phyloP scores from a whole-genome alignment of 92 coral and sea anemone genomes.

The Hydrozoanthus gracilis region DNA sequence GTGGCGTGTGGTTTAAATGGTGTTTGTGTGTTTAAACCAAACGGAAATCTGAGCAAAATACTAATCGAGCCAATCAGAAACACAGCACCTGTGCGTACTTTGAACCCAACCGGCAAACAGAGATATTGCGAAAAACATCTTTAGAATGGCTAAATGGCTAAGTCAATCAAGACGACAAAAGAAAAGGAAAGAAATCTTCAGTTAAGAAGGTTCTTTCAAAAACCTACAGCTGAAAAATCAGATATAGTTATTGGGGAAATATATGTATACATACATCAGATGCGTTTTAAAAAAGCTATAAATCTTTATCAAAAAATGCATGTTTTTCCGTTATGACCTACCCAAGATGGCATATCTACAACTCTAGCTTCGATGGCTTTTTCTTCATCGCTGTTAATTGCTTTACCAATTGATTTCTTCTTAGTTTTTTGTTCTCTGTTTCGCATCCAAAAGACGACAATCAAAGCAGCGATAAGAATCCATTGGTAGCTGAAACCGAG shows the following conservation, averaged over 20 bases:
- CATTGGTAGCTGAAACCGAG: constrained; percentile 77
- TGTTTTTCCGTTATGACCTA: constrained; percentile 22
- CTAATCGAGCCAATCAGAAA: background rate
- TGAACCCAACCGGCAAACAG: background rate
- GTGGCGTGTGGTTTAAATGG: too few species aligned
- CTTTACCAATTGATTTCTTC: constrained; percentile 63
- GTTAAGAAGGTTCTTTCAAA: too few species aligned
- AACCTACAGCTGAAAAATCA: background rate
- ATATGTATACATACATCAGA: background rate
- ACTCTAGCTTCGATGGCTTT: constrained; percentile 67
- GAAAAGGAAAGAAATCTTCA: too few species aligned
- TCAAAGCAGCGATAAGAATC: constrained; percentile 62
- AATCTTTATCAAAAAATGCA: background rate
- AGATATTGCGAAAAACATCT: too few species aligned
- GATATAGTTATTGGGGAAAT: background rate
- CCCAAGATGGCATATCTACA: constrained; percentile 91
- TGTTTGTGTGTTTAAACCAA: too few species aligned
- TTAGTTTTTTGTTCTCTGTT: constrained; percentile 63
- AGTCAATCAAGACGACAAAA: too few species aligned
- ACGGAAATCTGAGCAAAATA: constrained; percentile 7
- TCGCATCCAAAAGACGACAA: constrained; percentile 58
- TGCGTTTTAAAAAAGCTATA: background rate
- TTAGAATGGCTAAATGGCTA: too few species aligned
- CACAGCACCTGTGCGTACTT: background rate
- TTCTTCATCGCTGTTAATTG: constrained; percentile 72